Evolutionary conservation across 2,888 invertebrate genomes (phyloP).

Genomic region (Panopea generosa): DNA sequence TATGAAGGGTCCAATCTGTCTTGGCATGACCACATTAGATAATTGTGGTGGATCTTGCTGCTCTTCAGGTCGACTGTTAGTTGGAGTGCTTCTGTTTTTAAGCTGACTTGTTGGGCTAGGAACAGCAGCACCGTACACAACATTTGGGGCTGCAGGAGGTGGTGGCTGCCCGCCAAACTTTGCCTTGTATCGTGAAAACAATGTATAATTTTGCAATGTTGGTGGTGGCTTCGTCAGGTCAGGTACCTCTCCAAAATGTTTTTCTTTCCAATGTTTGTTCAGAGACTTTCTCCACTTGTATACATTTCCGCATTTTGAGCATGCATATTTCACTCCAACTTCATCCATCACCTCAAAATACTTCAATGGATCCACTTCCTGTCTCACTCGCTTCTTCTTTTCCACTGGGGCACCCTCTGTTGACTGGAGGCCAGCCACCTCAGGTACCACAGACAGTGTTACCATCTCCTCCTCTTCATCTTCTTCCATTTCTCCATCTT

Average conservation of each 20-base stretch:
- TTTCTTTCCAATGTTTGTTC: conserved; percentile 85
- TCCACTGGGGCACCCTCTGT: conserved; percentile 46
- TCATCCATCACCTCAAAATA: conserved; percentile 83
- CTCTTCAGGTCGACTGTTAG: conserved; percentile 24
- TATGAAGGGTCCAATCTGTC: conserved; percentile 80
- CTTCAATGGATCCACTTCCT: conserved; percentile 82
- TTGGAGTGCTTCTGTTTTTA: conserved; percentile 40
- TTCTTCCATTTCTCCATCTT: conserved; percentile 59
- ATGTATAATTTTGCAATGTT: conserved; percentile 63
- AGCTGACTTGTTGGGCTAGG: conserved; percentile 32
- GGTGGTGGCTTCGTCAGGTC: conserved; percentile 74
- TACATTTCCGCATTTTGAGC: conserved; percentile 84
- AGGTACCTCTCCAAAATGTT: conserved; percentile 83
- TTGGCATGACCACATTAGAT: conserved; percentile 70
- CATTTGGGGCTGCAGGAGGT: conserved; percentile 64
- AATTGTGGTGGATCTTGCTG: conserved; percentile 17
- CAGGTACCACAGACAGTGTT: conserved; percentile 29
- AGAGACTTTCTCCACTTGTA: conserved; percentile 85
- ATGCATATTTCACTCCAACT: conserved; percentile 83
- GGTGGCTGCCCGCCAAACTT: conserved; percentile 58
- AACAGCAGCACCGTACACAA: conserved; percentile 57
- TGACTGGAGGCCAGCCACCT: not conserved
- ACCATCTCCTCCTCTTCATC: conserved; percentile 65
- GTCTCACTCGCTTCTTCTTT: conserved; percentile 77
- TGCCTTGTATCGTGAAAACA: conserved; percentile 55